A percentile compares a stretch with the other conserved stretches of the same genome.
phyloP scores from a whole-genome alignment of 2,888 invertebrate species.

The Trichogramma evanescens region DNA sequence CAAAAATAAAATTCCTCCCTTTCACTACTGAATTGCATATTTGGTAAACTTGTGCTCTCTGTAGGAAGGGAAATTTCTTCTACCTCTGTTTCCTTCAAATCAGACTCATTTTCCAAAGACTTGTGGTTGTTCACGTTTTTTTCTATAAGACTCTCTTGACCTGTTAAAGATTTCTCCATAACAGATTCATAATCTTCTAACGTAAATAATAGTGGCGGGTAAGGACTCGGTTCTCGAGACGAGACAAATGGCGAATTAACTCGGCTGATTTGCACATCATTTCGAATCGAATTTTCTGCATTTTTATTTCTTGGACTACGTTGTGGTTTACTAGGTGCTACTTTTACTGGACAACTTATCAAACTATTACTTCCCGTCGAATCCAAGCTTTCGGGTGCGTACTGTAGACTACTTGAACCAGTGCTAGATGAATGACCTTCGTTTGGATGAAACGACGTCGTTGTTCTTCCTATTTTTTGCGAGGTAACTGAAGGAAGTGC shows the following conservation, averaged over 20 bases:
- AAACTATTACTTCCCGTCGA: too few relatives aligned
- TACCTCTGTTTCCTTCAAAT: neutral
- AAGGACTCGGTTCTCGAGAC: constrained; percentile 23
- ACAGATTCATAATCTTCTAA: constrained; percentile 38
- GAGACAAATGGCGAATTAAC: constrained; percentile 3
- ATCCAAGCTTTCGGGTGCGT: too few relatives aligned
- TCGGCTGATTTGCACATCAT: neutral
- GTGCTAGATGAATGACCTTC: neutral
- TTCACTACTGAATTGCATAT: constrained; percentile 12
- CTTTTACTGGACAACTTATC: too few relatives aligned
- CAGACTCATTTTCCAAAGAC: neutral
- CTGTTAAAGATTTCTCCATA: constrained; percentile 26
- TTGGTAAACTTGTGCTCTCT: neutral
- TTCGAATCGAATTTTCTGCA: neutral
- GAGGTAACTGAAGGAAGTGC: constrained; percentile 24
- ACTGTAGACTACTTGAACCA: neutral
- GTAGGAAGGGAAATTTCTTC: neutral
- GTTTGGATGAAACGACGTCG: neutral
- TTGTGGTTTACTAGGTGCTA: neutral
- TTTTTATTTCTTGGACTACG: neutral
- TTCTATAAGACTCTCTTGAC: constrained; percentile 11
- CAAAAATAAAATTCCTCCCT: constrained; percentile 34
- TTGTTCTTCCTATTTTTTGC: constrained; percentile 20
- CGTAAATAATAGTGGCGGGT: constrained; percentile 40
- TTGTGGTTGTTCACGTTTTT: constrained; percentile 1